A percentile compares a stretch with the other conserved stretches of the same genome.
phyloP scores from a whole-genome alignment of 2,888 invertebrate species.

The Macrosoma leucophasiata region DNA sequence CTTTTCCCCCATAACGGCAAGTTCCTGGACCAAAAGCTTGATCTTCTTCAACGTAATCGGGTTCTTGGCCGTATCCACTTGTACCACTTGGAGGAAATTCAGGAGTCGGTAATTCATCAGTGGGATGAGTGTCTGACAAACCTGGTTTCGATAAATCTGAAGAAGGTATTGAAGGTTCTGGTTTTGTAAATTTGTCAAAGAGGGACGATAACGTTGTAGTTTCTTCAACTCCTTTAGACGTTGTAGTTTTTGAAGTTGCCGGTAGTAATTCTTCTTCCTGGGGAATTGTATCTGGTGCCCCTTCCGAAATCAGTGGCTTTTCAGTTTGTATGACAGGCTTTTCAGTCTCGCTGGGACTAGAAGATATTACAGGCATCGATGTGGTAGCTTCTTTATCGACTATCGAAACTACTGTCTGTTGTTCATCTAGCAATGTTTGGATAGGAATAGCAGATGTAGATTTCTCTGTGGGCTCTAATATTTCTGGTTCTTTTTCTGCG shows the following conservation, averaged over 20 bases:
- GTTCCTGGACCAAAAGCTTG: slow-evolving; percentile 91
- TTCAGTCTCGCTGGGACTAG: too few relatives aligned
- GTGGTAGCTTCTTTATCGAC: slow-evolving; percentile 8
- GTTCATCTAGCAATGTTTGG: too few relatives aligned
- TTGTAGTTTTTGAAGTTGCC: slow-evolving; percentile 22
- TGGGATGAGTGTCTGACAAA: slow-evolving; percentile 41
- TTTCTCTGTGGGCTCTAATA: slow-evolving; percentile 12
- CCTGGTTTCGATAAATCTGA: slow-evolving; percentile 49
- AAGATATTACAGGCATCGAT: too few relatives aligned
- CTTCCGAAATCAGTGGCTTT: too few relatives aligned
- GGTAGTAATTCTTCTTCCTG: slow-evolving; percentile 22
- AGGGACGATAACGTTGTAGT: slow-evolving; percentile 26
- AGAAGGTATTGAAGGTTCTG: slow-evolving; percentile 32
- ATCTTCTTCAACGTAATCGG: slow-evolving; percentile 86
- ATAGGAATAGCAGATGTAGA: too few relatives aligned
- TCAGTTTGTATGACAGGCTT: too few relatives aligned
- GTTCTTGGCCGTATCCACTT: slow-evolving; percentile 67
- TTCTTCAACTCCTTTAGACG: slow-evolving; percentile 24
- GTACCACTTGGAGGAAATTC: slow-evolving; percentile 56
- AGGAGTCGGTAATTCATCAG: slow-evolving; percentile 49
- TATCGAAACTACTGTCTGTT: too few relatives aligned
- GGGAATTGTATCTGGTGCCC: too few relatives aligned
- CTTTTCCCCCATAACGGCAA: slow-evolving; percentile 93
- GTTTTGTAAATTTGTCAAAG: slow-evolving; percentile 38
- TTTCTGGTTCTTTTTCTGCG: slow-evolving; percentile 9